Evolutionary conservation across 1,140 invertebrate genomes (phyloP), one percentile per base, ranked within the genome.

Genomic region (Acromyrmex echinatior): DNA sequence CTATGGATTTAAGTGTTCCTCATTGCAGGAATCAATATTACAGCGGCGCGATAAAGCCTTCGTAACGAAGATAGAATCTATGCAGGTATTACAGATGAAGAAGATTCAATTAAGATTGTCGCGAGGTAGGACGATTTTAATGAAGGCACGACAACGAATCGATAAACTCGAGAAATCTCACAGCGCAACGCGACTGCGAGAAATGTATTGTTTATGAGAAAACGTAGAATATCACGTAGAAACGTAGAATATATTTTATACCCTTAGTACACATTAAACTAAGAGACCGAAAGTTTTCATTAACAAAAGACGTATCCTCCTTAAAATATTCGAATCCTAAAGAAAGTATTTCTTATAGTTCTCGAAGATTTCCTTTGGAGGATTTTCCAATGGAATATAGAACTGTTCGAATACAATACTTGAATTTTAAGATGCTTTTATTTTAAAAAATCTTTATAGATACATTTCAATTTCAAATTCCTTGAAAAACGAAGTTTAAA

Each of bases 101-200:
- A 88, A 78, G 65, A 89, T 88, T 88, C 58, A 86, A 88, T 89
- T 85, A 88, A 88, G 77, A 74, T 87, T 51, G 77, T 66, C 51
- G 45, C 39, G n/a, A 82, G 68, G 31, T 58, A 79, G 73, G 12
- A 65, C 68, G 70, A 14, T 21, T 18, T 88, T 88, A 76, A 88
- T 88, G 77, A 88, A 82, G 53, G 35, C 45, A 21, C 14, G 28
- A 53, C 56, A 68, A 65, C 56, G 25, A 86, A 70, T 51, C 39
- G 66, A 45, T 56, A 79, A 21, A 58, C n/a, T 56, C 49, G 10
- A 35, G 39, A 71, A 35, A 63, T 60, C 21, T 53, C 28, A 68
- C 3, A 25, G 39, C 9, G 39, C 49, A 51, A 14, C 2, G 49
- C 49, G 14, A 12, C 3, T 45, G 9, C 39, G 39, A 10, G 7